Evolutionary conservation across 1,140 invertebrate genomes (phyloP).

Genomic region (Lasaia peninsularis): DNA sequence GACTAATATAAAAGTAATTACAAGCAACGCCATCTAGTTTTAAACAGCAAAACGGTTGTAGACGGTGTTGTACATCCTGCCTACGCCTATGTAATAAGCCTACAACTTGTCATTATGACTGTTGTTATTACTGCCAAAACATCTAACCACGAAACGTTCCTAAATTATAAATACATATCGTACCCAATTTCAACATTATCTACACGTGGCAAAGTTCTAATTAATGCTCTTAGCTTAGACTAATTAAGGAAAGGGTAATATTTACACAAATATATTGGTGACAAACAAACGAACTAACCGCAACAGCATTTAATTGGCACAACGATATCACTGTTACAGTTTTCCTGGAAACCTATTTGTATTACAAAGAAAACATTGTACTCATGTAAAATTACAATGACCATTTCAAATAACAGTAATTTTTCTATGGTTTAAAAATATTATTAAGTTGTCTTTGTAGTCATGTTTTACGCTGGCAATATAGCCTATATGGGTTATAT

Average conservation of each 20-base stretch:
- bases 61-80: no score
- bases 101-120: no score
- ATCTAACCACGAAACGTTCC: background rate
- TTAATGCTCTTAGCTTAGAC: constrained; percentile 19
- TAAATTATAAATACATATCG: constrained; percentile 8
- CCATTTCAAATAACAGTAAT: no score
- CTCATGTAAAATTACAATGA: background rate
- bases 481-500: no score
- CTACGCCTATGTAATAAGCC: no score
- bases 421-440: no score
- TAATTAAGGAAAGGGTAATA: constrained; percentile 24
- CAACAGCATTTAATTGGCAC: constrained; percentile 26
- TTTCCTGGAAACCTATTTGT: constrained; percentile 10
- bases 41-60: no score
- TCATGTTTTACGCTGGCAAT: no score
- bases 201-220: constrained; percentile 33
- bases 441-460: no score
- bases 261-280: constrained; percentile 30
- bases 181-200: constrained; percentile 15
- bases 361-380: constrained; percentile 11
- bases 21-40: no score
- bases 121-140: no score
- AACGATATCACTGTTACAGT: constrained; percentile 14
- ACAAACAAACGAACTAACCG: constrained; percentile 27
- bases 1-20: no score